Conservation (phyloP, 2,797 vertebrate species). For the Helostoma temminkii region DNA sequence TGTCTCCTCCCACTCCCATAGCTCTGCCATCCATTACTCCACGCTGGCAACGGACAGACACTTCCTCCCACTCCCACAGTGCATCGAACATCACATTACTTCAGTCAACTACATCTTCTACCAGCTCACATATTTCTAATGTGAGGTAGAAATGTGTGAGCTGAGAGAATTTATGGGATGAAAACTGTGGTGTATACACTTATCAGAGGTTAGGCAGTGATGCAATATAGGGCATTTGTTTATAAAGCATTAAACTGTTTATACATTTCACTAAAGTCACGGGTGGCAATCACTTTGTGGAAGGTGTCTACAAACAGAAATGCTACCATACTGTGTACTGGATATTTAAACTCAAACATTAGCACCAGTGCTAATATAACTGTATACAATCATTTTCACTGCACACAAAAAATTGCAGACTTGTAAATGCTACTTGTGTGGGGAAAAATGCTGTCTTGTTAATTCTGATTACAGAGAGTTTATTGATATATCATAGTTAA, state of each 20-base stretch:
- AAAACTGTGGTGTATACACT: constrained; percentile 51
- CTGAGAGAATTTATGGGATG: constrained; percentile 58
- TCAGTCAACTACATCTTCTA: too few species aligned
- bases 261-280: constrained; percentile 41
- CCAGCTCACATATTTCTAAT: constrained; percentile 52
- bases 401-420: constrained; percentile 14
- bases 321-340: too few species aligned
- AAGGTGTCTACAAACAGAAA: constrained; percentile 55
- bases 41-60: constrained; percentile 76
- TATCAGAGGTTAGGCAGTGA: constrained; percentile 53
- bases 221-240: constrained; percentile 47
- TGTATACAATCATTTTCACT: constrained; percentile 16
- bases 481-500: constrained; percentile 71
- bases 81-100: constrained; percentile 76
- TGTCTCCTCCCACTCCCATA: constrained; percentile 81
- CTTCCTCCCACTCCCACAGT: constrained; percentile 80
- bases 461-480: constrained; percentile 62
- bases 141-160: too few species aligned
- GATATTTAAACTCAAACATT: constrained; percentile 34
- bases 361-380: constrained; percentile 1
- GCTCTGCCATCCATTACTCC: constrained; percentile 82
- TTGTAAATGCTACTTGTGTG: constrained; percentile 8
- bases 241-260: constrained; percentile 39
- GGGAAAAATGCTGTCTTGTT: constrained; percentile 57
- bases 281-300: constrained; percentile 36